A percentile compares a stretch with the other conserved stretches of the same genome.
phyloP scores from a whole-genome alignment of 2,888 invertebrate species.

The Ectobius pallidus region DNA sequence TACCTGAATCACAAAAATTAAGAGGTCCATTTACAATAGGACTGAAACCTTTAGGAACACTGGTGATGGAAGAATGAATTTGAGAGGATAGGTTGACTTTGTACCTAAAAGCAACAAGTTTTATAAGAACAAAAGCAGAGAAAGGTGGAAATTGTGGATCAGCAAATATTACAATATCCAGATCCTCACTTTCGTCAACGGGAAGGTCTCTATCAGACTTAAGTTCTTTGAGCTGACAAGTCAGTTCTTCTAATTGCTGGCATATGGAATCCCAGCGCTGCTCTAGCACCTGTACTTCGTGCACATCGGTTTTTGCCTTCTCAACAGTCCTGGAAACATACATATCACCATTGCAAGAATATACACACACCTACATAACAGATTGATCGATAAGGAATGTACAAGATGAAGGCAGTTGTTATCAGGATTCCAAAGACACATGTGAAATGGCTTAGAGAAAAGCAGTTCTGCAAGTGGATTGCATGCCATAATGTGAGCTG shows the following conservation, averaged over 20 bases:
- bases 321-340: background rate
- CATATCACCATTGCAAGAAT: too few species aligned
- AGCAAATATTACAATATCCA: conserved; percentile 19
- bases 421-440: too few species aligned
- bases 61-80: conserved; percentile 15
- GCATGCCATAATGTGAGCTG: too few species aligned
- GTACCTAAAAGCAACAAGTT: background rate
- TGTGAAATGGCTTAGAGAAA: too few species aligned
- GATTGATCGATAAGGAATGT: too few species aligned
- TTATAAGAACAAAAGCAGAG: conserved; percentile 7
- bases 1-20: background rate
- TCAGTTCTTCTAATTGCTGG: background rate
- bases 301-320: background rate
- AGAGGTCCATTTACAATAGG: background rate
- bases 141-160: conserved; percentile 26
- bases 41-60: background rate
- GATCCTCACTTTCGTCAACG: background rate
- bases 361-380: too few species aligned
- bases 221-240: background rate
- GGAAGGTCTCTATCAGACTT: background rate
- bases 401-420: too few species aligned
- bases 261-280: conserved; percentile 25
- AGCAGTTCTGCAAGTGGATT: too few species aligned
- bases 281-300: conserved; percentile 2
- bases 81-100: background rate